Percentiles rank a stretch among this genome's conserved stretches.
phyloP scores from a whole-genome alignment of 2,888 invertebrate genomes.

The Limulus polyphemus region DNA sequence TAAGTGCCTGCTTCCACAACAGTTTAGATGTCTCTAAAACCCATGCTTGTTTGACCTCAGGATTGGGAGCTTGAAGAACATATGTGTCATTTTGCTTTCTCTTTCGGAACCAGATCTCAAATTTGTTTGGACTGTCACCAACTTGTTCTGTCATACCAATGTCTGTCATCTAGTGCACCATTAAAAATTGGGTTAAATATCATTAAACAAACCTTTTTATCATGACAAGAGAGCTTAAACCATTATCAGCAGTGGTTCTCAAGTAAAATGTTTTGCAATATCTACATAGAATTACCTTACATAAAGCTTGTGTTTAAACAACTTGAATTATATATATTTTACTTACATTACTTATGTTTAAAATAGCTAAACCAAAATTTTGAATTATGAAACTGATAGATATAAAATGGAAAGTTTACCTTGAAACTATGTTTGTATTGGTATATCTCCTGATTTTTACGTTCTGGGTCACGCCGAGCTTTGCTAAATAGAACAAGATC shows the following conservation, averaged over 20 bases:
- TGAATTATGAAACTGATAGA: no score
- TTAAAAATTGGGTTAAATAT: no score
- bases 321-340: no score
- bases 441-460: conserved; percentile 66
- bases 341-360: no score
- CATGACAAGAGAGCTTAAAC: no score
- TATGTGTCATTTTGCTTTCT: conserved; percentile 61
- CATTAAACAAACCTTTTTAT: no score
- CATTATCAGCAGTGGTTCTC: no score
- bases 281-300: no score
- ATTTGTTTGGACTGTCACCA: conserved; percentile 71
- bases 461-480: conserved; percentile 64
- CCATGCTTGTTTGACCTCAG: conserved; percentile 79
- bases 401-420: no score
- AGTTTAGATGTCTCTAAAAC: conserved; percentile 78
- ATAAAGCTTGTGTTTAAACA: no score
- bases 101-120: conserved; percentile 91
- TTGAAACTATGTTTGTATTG: conserved; percentile 90
- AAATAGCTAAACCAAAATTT: no score
- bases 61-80: conserved; percentile 71
- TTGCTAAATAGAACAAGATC: conserved; percentile 85
- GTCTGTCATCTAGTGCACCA: conserved; percentile 52
- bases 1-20: conserved; percentile 85
- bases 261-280: no score
- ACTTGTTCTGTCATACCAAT: conserved; percentile 84